Evolutionary conservation across 2,888 invertebrate species (phyloP).

Genomic region (Cerastoderma edule): DNA sequence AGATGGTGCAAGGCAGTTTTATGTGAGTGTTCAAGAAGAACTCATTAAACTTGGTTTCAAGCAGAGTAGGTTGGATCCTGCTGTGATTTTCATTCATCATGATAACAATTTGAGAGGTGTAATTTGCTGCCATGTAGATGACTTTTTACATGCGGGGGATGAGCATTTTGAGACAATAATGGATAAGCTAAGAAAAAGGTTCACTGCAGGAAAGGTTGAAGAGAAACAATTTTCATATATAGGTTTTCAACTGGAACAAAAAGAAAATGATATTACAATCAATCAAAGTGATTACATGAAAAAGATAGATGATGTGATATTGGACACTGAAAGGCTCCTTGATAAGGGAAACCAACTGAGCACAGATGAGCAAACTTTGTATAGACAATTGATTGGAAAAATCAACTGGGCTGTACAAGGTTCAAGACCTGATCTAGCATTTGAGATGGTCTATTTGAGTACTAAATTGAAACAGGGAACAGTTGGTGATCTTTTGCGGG

Average conservation of each 20-base stretch:
- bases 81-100: slow-evolving; percentile 47
- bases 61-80: slow-evolving; percentile 56
- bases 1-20: slow-evolving; percentile 60
- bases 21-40: slow-evolving; percentile 53
- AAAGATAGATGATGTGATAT: background rate
- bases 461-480: slow-evolving; percentile 28
- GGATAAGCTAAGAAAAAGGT: slow-evolving; percentile 36
- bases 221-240: slow-evolving; percentile 50
- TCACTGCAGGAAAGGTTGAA: slow-evolving; percentile 55
- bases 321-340: background rate
- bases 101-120: slow-evolving; percentile 41
- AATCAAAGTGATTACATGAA: slow-evolving; percentile 32
- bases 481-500: no score
- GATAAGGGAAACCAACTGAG: slow-evolving; percentile 20
- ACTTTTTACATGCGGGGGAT: slow-evolving; percentile 63
- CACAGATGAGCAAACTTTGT: slow-evolving; percentile 27
- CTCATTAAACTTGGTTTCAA: slow-evolving; percentile 46
- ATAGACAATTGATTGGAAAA: slow-evolving; percentile 32
- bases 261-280: slow-evolving; percentile 15
- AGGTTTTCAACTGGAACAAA: slow-evolving; percentile 44
- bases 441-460: slow-evolving; percentile 39
- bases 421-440: slow-evolving; percentile 38
- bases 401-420: slow-evolving; percentile 48
- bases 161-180: slow-evolving; percentile 43
- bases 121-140: slow-evolving; percentile 60